Base-by-base conservation (phyloP, 2,797 vertebrate genomes). In the Sebastiscus tertius region DNA sequence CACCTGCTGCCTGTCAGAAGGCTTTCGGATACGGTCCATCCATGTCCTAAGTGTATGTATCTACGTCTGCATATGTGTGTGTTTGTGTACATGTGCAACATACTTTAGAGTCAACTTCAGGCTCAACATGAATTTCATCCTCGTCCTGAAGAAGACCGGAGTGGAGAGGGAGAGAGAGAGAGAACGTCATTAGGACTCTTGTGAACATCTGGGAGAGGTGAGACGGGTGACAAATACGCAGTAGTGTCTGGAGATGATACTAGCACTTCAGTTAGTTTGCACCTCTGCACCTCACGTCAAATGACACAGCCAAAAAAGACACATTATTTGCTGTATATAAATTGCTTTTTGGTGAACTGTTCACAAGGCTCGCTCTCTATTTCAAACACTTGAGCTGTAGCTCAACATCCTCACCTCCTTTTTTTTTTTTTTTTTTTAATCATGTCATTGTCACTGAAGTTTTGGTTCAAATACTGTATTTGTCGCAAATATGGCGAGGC, bases 1-100 rank as follows among this genome's bases (percentile, higher is more conserved):
- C 94, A 96, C 94, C 95, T 95, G 95, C 94, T 94, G 94, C 93
- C 94, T 94, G 94, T 94, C 94, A 95, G 82, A 75, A 68, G 81
- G 72, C 89, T 89, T 88, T 88, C 78, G 14, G 87, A 89, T 82
- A 74, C 49, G 75, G 83, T 89, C 85, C 84, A 75, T 85, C 87
- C 75, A 66, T 85, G 86, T 82, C 73, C 80, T 87, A 75, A 89
- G 85, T 87, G 83, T 81, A 89, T 71, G 76, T 66, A 82, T 83
- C 70, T 75, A 16, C 72, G 75, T 39, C 56, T 83, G 81, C 22
- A 18, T 77, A 14, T 70, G 77, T 75, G 77, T 86, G 81, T 63
- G 63, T 16, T 24, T 58, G 81, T 54, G 71, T 66, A 8, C 26
- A 42, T 72, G 79, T 67, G 76, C 59, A 61, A 74, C 67, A 66